Percentiles rank a stretch among this genome's conserved stretches.
Conservation (phyloP, 2,797 vertebrate species). For the Tauraco hartlaubi region DNA sequence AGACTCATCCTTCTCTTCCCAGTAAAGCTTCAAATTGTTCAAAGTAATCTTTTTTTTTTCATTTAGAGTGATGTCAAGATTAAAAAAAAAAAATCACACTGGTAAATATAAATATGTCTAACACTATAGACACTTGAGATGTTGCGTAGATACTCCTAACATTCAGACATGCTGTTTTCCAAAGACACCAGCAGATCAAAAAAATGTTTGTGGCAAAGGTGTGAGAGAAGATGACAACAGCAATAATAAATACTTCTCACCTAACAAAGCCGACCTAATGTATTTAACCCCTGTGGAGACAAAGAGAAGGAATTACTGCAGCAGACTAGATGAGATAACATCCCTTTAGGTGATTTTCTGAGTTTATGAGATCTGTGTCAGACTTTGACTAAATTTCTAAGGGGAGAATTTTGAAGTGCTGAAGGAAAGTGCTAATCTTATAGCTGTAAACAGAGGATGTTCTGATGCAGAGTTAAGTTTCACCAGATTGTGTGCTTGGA, state of each 20-base stretch:
- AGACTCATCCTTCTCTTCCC: neutral
- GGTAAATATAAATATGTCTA: neutral
- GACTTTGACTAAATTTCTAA: neutral
- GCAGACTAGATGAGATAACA: neutral
- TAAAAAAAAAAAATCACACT: neutral
- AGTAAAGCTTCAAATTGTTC: neutral
- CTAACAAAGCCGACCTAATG: neutral
- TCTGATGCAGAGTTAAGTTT: neutral
- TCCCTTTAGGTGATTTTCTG: neutral
- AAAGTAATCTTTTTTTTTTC: neutral
- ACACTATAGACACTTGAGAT: neutral
- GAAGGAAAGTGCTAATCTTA: neutral
- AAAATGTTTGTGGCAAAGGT: neutral
- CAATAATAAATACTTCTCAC: neutral
- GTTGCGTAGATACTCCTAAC: neutral
- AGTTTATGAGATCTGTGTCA: neutral
- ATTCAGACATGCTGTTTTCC: neutral
- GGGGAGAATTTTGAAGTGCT: neutral
- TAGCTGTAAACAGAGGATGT: neutral
- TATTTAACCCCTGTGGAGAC: neutral
- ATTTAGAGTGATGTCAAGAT: neutral
- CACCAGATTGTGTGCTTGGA: neutral
- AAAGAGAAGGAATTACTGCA: neutral
- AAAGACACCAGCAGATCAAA: neutral
- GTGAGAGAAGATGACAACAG: neutral